Evolutionary conservation across 2,113 vertebrate species (phyloP).

Genomic region (Thymallus thymallus): DNA sequence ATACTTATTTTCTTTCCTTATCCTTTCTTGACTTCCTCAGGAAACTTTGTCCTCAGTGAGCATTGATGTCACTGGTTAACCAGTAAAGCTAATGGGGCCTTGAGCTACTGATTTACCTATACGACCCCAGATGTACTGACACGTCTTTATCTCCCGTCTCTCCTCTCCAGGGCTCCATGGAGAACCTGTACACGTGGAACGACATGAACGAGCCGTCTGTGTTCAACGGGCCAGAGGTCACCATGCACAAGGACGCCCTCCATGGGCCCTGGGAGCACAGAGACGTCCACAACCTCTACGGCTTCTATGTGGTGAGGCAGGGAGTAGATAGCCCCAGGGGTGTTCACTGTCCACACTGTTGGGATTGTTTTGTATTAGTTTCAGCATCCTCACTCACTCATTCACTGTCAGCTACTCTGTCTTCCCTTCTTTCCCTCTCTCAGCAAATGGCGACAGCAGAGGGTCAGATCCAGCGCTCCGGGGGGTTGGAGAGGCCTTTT

Average conservation of each 20-base stretch:
- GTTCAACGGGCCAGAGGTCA: constrained; percentile 82
- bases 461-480: constrained; percentile 73
- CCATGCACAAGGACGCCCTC: constrained; percentile 80
- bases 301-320: constrained; percentile 76
- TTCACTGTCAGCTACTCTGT: background rate
- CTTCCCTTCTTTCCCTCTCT: background rate
- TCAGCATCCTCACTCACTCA: background rate
- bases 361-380: background rate
- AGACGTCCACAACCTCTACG: constrained; percentile 80
- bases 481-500: constrained; percentile 75
- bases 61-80: background rate
- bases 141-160: background rate
- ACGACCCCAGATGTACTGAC: background rate
- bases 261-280: constrained; percentile 80
- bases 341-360: background rate
- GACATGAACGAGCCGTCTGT: constrained; percentile 84
- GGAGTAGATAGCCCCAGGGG: background rate
- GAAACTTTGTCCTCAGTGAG: background rate
- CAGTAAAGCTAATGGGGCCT: background rate
- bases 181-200: constrained; percentile 79
- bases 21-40: background rate
- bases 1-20: background rate
- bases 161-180: constrained; percentile 67
- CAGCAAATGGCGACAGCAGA: constrained; percentile 80
- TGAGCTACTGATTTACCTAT: constrained; percentile 8